Evolutionary conservation across 2,113 vertebrate genomes (phyloP).

Genomic region (Nycticebus coucang): DNA sequence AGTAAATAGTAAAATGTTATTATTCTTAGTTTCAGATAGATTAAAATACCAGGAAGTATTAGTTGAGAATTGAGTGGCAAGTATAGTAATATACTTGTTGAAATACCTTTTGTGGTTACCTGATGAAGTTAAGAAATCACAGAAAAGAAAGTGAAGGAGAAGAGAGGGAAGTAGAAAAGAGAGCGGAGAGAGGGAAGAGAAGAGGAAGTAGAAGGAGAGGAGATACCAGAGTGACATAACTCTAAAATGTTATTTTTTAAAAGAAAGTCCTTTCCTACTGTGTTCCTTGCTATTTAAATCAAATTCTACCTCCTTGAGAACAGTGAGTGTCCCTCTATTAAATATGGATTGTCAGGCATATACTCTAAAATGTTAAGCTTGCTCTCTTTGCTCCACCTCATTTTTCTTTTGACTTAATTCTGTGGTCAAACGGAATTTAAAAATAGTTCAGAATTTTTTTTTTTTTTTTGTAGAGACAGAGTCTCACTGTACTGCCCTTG

Average conservation of each 20-base stretch:
- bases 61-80: background rate
- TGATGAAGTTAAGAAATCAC: background rate
- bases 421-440: background rate
- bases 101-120: background rate
- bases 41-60: slow-evolving; percentile 18
- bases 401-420: slow-evolving; percentile 31
- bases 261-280: background rate
- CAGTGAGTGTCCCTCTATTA: background rate
- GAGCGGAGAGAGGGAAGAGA: background rate
- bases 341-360: background rate
- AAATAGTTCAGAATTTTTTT: background rate
- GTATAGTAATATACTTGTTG: background rate
- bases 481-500: too few species aligned
- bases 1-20: background rate
- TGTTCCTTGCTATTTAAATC: background rate
- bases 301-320: slow-evolving; percentile 20
- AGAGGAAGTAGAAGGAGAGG: background rate
- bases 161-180: background rate
- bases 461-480: too few species aligned
- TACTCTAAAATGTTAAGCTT: background rate
- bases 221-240: background rate
- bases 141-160: background rate
- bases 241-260: background rate
- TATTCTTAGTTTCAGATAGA: slow-evolving; percentile 20
- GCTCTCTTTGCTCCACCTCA: background rate